Base-by-base conservation (phyloP, 1,140 invertebrate species). In the Bilobella aurantiaca region DNA sequence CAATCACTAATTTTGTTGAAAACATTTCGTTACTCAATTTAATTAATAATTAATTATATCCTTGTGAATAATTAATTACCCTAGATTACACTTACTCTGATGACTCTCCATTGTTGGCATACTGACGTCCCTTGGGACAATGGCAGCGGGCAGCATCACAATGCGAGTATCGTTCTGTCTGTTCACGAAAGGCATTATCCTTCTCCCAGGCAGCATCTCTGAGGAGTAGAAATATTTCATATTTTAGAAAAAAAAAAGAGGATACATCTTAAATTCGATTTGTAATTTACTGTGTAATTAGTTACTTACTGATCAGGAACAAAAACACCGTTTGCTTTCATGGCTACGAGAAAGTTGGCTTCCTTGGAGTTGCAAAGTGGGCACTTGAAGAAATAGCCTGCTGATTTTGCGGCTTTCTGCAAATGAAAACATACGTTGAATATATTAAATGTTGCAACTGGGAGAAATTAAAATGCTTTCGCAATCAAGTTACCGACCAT, bases 121-220 rank as follows among this genome's bases (percentile, higher is more conserved):
- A 42, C 1, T 71, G 37, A 62, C 64, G 30, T 57, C 70, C 70
- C 3, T 49, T 12, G 2, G 64, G 67, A 42, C 70, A 71, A 2
- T 32, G 25, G 32, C 67, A 68, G 1, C 62, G n/a, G 0, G 32
- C 49, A 14, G 64, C 64, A 62, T 71, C 67, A 62, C 70, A 71
- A 0, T 1, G 46, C 2, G 64, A 66, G 56, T 71, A 71, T 12
- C 21, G 31, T 23, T n/a, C 25, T 3, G 14, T 46, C 37, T 58
- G 63, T 29, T 81, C 81, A 0, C 75, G 71, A 73, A 80, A 86
- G 0, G 85, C 84, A 73, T 84, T 81, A 67, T 85, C 84, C 27
- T 79, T 66, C 71, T 87, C 86, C 86, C 86, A 87, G 0, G 82
- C 79, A 3, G 86, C 85, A 76, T 87, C 86, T 71, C 80, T 81